Evolutionary conservation across 2,113 vertebrate species (phyloP).

Genomic region (Gymnarchus niloticus): DNA sequence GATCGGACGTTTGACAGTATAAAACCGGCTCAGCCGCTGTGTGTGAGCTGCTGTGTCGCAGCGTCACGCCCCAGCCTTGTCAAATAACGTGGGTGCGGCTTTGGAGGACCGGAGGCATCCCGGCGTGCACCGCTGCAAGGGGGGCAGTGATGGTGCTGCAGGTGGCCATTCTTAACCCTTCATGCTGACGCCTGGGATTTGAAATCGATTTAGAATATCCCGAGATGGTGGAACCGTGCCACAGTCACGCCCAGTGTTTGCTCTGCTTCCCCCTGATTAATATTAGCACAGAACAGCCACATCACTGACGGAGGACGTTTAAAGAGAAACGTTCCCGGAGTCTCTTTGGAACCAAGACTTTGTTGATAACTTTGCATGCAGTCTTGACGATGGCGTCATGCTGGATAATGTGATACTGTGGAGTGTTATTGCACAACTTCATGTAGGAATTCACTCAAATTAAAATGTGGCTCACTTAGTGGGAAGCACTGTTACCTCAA

Average conservation of each 20-base stretch:
- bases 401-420: not conserved
- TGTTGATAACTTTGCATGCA: not conserved
- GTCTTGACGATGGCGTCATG: not conserved
- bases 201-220: not conserved
- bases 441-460: too few relatives aligned
- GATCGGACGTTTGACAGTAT: not conserved
- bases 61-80: not conserved
- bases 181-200: not conserved
- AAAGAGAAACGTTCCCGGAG: not conserved
- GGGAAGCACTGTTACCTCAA: too few relatives aligned
- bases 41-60: not conserved
- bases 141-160: not conserved
- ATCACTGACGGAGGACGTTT: not conserved
- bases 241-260: not conserved
- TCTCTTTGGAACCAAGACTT: not conserved
- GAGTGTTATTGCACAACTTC: too few relatives aligned
- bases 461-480: too few relatives aligned
- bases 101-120: conserved; percentile 29
- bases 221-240: not conserved
- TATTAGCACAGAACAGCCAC: not conserved
- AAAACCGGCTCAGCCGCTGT: not conserved
- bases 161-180: not conserved
- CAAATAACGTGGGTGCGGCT: conserved; percentile 24
- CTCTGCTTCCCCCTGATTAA: not conserved
- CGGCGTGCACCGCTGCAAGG: conserved; percentile 14